Evolutionary conservation across 2,888 invertebrate genomes (phyloP).

Genomic region (Parasteatoda lunata): DNA sequence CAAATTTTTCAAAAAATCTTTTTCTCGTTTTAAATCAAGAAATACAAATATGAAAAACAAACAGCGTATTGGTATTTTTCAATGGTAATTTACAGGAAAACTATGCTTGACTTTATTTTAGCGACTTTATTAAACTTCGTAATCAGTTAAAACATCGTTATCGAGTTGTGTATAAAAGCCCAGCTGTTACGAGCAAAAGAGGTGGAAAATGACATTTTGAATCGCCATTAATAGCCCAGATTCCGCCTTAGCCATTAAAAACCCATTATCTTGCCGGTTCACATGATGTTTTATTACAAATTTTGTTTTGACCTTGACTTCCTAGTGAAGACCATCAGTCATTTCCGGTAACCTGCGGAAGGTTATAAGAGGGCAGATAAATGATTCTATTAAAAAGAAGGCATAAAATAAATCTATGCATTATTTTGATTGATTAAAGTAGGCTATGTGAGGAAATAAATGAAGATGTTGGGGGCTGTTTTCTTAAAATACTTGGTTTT

Average conservation of each 20-base stretch:
- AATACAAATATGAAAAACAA: too few relatives aligned
- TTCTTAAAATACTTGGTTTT: not conserved
- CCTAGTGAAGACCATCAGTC: slow-evolving; percentile 7
- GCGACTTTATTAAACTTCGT: slow-evolving; percentile 3
- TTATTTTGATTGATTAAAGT: slow-evolving; percentile 5
- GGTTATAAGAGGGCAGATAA: slow-evolving; percentile 16
- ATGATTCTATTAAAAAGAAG: slow-evolving; percentile 15
- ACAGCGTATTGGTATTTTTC: not conserved
- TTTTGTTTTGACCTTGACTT: slow-evolving; percentile 52
- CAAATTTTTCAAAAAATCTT: too few relatives aligned
- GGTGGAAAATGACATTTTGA: slow-evolving; percentile 61
- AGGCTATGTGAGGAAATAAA: not conserved
- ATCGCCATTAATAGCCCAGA: slow-evolving; percentile 51
- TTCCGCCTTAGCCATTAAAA: slow-evolving; percentile 61
- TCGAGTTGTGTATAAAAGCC: slow-evolving; percentile 40
- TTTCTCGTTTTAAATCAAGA: too few relatives aligned
- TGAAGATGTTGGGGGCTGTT: not conserved
- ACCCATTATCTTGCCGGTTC: slow-evolving; percentile 49
- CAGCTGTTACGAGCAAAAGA: slow-evolving; percentile 53
- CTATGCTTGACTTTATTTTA: slow-evolving; percentile 45
- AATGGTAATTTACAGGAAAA: slow-evolving; percentile 25
- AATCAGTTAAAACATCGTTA: slow-evolving; percentile 58
- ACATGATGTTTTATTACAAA: slow-evolving; percentile 53
- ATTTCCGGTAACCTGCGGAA: slow-evolving; percentile 24
- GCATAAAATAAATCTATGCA: not conserved